These are phyloP conservation scores for Erpetoichthys calabaricus DNA, from an alignment of 2,797 vertebrate species.

Conservation along the genomic window DNA sequence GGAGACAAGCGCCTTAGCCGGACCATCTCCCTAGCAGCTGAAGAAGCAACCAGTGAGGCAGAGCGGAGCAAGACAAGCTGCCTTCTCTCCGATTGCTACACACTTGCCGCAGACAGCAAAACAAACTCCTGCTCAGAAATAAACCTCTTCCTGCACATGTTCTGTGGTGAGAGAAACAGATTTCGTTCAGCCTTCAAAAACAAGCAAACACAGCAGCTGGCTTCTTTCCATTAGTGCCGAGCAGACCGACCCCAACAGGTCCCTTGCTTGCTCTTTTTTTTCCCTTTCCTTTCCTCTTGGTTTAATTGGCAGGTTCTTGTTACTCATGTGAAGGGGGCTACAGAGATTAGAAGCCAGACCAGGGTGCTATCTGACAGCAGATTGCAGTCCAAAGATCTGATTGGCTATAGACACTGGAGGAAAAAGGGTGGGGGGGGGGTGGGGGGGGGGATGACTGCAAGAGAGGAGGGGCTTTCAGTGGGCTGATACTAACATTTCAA, in stretches of 20 bases:
- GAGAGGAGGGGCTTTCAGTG: slow-evolving; percentile 36
- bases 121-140: slow-evolving; percentile 15
- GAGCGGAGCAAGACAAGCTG: background rate
- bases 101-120: slow-evolving; percentile 10
- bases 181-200: slow-evolving; percentile 8
- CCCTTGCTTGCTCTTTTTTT: slow-evolving; percentile 9
- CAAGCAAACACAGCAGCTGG: slow-evolving; percentile 7
- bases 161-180: background rate
- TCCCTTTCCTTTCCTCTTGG: slow-evolving; percentile 10
- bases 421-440: slow-evolving; percentile 5
- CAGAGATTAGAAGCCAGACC: slow-evolving; percentile 23
- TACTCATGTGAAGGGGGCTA: slow-evolving; percentile 21
- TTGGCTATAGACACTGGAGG: slow-evolving; percentile 23
- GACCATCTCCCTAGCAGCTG: slow-evolving; percentile 19
- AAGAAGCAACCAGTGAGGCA: slow-evolving; percentile 14
- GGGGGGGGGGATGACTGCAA: slow-evolving; percentile 26
- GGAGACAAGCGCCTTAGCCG: slow-evolving; percentile 35
- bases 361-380: slow-evolving; percentile 40
- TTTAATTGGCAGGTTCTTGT: slow-evolving; percentile 12
- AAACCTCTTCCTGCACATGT: slow-evolving; percentile 10
- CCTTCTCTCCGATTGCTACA: slow-evolving; percentile 7
- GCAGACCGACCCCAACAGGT: slow-evolving; percentile 12
- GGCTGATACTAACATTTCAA: slow-evolving; percentile 22
- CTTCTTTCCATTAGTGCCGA: slow-evolving; percentile 10
- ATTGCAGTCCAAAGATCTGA: slow-evolving; percentile 19